Conservation (phyloP, 2,113 vertebrate species). For the Acanthochromis polyacanthus region DNA sequence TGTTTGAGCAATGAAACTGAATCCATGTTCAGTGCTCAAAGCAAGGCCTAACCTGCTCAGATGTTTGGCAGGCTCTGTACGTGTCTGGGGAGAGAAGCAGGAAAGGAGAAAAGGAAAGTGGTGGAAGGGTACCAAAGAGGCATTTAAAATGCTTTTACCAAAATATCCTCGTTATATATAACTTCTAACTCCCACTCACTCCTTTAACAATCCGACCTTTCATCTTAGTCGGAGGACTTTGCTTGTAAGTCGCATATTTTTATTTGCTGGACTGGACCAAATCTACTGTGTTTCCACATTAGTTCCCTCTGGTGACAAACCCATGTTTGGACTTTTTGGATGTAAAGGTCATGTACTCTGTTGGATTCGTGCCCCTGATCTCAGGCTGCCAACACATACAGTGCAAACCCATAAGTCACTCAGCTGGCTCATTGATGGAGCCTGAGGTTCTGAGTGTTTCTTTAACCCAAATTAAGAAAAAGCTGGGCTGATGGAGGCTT, state of each 20-base stretch:
- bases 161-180: conserved; percentile 28
- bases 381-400: conserved; percentile 75
- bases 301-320: conserved; percentile 46
- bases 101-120: conserved; percentile 36
- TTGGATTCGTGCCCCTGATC: conserved; percentile 61
- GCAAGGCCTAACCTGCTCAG: conserved; percentile 66
- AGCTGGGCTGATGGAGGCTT: conserved; percentile 30
- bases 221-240: conserved; percentile 18
- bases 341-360: conserved; percentile 62
- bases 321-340: conserved; percentile 71
- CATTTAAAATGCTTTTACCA: conserved; percentile 36
- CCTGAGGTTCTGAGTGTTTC: conserved; percentile 17
- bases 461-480: conserved; percentile 47
- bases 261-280: conserved; percentile 30
- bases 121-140: conserved; percentile 23
- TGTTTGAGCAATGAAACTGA: conserved; percentile 75
- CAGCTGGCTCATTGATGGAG: conserved; percentile 31
- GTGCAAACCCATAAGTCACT: conserved; percentile 70
- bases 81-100: conserved; percentile 38
- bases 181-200: not conserved
- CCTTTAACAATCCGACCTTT: conserved; percentile 6
- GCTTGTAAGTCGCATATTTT: conserved; percentile 32
- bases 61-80: conserved; percentile 52
- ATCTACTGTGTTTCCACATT: conserved; percentile 54
- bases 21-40: conserved; percentile 51